Base-by-base conservation (phyloP, 37 sponge, comb jelly and placozoan species). In the Amphimedon queenslandica region DNA sequence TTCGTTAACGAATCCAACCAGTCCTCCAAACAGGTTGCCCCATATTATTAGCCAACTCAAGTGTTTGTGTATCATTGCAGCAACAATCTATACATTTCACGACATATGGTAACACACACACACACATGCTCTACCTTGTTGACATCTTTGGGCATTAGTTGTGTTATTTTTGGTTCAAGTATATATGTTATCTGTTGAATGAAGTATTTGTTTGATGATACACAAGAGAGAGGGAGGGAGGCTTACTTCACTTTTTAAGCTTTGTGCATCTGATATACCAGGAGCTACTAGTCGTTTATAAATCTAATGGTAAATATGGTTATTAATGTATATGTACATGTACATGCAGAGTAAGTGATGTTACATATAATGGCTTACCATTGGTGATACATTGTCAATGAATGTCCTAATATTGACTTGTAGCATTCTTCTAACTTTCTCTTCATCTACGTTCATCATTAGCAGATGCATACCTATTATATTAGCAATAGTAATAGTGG, bases 11-110 rank as follows among this genome's bases (percentile, higher is more conserved):
- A 86, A 24, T 20, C 94, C 94, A 1, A 86, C 30, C 2, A 81
- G 53, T 16, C 79, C 94, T 57, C 94, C 94, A 37, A 82, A 61
- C 2, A 82, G 27, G 37, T 81, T 85, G 0, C 94, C 91, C 82
- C 87, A 93, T 31, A 90, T 79, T 33, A 93, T 87, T 60, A 93
- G 40, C 94, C 91, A 90, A 56, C 80, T 80, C 42, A 93, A 58
- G 33, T 93, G 92, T 69, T 73, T 85, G 4, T 87, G 39, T 39
- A 93, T 82, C 80, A 93, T 90, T 2, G 76, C 66, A 8, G 85
- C 76, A 24, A 93, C 51, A 31, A 93, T 53, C 94, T 93, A 72
- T 13, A 67, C n/a, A n/a, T n/a, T n/a, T n/a, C n/a, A n/a, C n/a
- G n/a, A n/a, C n/a, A n/a, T n/a, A n/a, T n/a, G n/a, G n/a, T n/a